A percentile compares a stretch with the other conserved stretches of the same genome.
These are phyloP conservation scores for Malurus elegans DNA, from an alignment of 2,113 vertebrate genomes.

Conservation along the genomic window DNA sequence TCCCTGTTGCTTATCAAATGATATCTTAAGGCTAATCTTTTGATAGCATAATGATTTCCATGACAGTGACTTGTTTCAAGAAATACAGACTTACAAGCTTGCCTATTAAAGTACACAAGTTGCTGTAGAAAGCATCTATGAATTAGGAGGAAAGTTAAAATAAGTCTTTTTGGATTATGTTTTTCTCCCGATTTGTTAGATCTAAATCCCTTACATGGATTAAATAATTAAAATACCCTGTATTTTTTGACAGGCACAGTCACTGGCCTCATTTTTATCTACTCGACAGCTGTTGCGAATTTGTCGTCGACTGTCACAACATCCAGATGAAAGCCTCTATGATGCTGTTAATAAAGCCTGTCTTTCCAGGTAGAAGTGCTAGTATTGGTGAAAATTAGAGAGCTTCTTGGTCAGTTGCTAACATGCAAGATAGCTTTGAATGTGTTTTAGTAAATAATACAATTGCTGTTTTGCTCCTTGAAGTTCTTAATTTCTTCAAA, in stretches of 20 bases:
- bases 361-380: slow-evolving; percentile 86
- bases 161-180: neutral
- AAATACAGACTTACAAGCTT: neutral
- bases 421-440: neutral
- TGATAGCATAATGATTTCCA: neutral
- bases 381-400: neutral
- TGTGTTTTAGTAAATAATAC: neutral
- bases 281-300: slow-evolving; percentile 92
- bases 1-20: neutral
- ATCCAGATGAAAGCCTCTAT: slow-evolving; percentile 87
- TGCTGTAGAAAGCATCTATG: neutral
- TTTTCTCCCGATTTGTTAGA: neutral
- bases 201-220: neutral
- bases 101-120: neutral
- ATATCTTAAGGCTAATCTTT: neutral
- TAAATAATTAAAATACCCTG: slow-evolving; percentile 8
- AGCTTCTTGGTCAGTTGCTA: neutral
- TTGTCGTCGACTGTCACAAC: slow-evolving; percentile 85
- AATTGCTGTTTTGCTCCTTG: neutral
- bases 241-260: slow-evolving; percentile 81
- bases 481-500: neutral
- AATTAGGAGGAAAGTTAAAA: neutral
- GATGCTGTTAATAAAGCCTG: slow-evolving; percentile 91
- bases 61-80: neutral
- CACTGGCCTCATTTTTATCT: slow-evolving; percentile 90